Percentiles rank a stretch among this genome's conserved stretches.
Conservation (phyloP, 2,888 invertebrate species). For the Neoascia interrupta region DNA sequence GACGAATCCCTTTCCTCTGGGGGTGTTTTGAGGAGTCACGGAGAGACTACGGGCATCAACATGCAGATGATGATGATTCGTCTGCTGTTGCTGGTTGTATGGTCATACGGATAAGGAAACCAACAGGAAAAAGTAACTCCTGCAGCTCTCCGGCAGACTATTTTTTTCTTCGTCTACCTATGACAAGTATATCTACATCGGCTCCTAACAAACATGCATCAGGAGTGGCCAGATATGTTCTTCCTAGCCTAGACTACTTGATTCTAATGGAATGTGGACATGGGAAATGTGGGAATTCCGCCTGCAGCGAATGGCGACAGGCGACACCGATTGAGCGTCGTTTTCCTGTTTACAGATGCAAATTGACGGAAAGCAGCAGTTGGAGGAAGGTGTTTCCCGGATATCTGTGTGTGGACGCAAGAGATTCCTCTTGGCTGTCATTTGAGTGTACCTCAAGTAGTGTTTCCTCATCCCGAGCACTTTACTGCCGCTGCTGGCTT, state of each 20-base stretch:
- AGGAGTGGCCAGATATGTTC: slow-evolving; percentile 53
- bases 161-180: too few relatives aligned
- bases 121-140: too few relatives aligned
- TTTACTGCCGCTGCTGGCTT: too few relatives aligned
- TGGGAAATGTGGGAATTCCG: slow-evolving; percentile 65
- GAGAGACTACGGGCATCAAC: neutral
- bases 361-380: slow-evolving; percentile 28
- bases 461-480: slow-evolving; percentile 35
- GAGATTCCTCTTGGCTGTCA: slow-evolving; percentile 2
- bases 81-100: slow-evolving; percentile 3
- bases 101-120: neutral
- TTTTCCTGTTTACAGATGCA: slow-evolving; percentile 57
- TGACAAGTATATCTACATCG: too few relatives aligned
- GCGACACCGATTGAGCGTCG: slow-evolving; percentile 36
- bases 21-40: neutral
- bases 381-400: slow-evolving; percentile 51
- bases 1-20: slow-evolving; percentile 7
- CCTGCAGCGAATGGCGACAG: too few relatives aligned
- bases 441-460: slow-evolving; percentile 52
- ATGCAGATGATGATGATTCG: slow-evolving; percentile 55
- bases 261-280: slow-evolving; percentile 38
- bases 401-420: slow-evolving; percentile 23
- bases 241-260: slow-evolving; percentile 53
- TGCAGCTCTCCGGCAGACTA: too few relatives aligned
- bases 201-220: too few relatives aligned